Evolutionary conservation across 2,797 vertebrate species (phyloP), one percentile per base, ranked within the genome.

Genomic region (Cryptoblepharus egeriae): DNA sequence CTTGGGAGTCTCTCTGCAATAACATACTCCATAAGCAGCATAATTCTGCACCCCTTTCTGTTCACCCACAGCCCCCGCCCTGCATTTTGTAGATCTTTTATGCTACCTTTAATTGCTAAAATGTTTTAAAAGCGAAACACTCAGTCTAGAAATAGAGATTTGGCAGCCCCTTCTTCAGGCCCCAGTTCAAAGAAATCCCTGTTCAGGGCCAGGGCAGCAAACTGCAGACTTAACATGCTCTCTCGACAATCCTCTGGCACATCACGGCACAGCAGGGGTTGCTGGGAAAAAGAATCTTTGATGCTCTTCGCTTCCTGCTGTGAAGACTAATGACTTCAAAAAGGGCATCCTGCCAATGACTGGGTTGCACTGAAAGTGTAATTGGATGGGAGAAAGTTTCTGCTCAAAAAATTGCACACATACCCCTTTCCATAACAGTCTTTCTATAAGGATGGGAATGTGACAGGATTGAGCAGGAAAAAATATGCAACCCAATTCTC

Each of bases 271-370:
- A 6, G 82, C 61, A 0, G 76, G 85, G 84, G 26, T 69, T 92
- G 15, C 90, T 1, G 5, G 86, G 89, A 88, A 95, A 85, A 74
- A 2, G 87, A 90, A 92, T 81, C 90, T 95, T 95, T 94, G 94
- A 95, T 93, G 92, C 77, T 89, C 88, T 88, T 42, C 75, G 67
- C 69, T 86, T 76, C 92, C 91, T 1, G 55, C 92, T 94, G 94
- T 37, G 94, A 94, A 90, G 77, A 89, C 77, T 91, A 93, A 94
- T 90, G 88, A 93, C 90, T 93, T 94, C 94, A 92, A 93, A 93
- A 90, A 89, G 80, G 87, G 81, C 81, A 49, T 89, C 90, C 88
- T 85, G 88, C 64, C 87, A 90, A 0, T 0, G 4, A 24, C 39
- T 5, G 88, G 87, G 58, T 77, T 37, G 37, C 77, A 1, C 0